These are phyloP conservation scores for Catharus minimus DNA, from an alignment of 2,113 vertebrate species.

Conservation along the genomic window DNA sequence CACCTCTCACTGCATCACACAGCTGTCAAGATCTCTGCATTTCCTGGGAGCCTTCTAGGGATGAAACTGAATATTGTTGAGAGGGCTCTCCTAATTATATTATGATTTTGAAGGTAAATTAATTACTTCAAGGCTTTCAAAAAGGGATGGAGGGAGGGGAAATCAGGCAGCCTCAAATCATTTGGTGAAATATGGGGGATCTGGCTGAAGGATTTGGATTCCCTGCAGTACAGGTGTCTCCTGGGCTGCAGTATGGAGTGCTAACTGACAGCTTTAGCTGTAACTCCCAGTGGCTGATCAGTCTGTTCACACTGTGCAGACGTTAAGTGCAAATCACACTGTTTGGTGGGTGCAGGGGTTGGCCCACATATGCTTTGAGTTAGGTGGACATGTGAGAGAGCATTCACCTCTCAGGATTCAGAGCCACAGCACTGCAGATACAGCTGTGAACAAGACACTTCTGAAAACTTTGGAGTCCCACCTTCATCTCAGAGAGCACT, in stretches of 20 bases:
- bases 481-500: not conserved
- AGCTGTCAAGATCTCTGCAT: not conserved
- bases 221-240: not conserved
- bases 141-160: not conserved
- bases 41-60: not conserved
- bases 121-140: not conserved
- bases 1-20: not conserved
- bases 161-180: not conserved
- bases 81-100: not conserved
- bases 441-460: not conserved
- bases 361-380: not conserved
- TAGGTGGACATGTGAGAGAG: rapidly evolving
- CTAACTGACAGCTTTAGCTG: not conserved
- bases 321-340: not conserved
- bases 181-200: not conserved
- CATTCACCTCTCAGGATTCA: not conserved
- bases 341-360: not conserved
- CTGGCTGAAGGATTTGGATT: not conserved
- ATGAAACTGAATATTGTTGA: not conserved
- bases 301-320: not conserved
- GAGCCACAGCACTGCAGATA: not conserved
- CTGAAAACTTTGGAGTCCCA: not conserved
- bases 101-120: not conserved
- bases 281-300: not conserved
- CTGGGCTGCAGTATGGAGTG: not conserved